phyloP scores from a whole-genome alignment of 2,797 vertebrate species.

The Phrynocephalus vlangalii region DNA sequence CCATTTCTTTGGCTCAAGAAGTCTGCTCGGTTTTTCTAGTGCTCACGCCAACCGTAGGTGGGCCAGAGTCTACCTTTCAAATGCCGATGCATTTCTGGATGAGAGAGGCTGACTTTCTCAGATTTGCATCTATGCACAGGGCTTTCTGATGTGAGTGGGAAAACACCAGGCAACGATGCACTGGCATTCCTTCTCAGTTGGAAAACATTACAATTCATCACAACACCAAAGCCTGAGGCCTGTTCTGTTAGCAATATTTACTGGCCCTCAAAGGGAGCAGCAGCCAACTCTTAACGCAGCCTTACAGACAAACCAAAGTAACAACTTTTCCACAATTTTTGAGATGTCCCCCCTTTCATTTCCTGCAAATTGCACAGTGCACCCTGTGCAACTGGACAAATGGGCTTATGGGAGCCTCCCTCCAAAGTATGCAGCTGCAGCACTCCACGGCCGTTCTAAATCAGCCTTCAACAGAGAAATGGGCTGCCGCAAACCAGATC shows the following conservation, averaged over 20 bases:
- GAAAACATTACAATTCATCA: too few species aligned
- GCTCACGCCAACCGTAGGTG: background rate
- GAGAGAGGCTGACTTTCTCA: background rate
- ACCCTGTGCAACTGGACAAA: background rate
- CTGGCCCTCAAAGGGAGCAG: too few species aligned
- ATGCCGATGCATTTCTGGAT: background rate
- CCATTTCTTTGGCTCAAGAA: background rate
- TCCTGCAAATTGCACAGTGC: background rate
- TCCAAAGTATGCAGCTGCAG: background rate
- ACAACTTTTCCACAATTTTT: too few species aligned
- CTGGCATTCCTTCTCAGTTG: too few species aligned
- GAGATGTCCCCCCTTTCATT: background rate
- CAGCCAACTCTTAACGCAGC: background rate
- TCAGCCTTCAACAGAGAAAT: constrained; percentile 29
- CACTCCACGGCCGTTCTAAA: background rate
- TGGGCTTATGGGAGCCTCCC: background rate
- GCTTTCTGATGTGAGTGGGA: background rate
- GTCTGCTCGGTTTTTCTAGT: background rate
- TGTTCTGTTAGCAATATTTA: too few species aligned
- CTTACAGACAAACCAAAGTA: background rate
- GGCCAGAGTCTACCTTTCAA: background rate
- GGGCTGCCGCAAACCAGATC: background rate
- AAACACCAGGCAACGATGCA: too few species aligned
- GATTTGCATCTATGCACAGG: background rate
- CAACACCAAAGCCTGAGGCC: too few species aligned